Base-by-base conservation (phyloP, 2,797 vertebrate species). In the Leptatherina wallacei region DNA sequence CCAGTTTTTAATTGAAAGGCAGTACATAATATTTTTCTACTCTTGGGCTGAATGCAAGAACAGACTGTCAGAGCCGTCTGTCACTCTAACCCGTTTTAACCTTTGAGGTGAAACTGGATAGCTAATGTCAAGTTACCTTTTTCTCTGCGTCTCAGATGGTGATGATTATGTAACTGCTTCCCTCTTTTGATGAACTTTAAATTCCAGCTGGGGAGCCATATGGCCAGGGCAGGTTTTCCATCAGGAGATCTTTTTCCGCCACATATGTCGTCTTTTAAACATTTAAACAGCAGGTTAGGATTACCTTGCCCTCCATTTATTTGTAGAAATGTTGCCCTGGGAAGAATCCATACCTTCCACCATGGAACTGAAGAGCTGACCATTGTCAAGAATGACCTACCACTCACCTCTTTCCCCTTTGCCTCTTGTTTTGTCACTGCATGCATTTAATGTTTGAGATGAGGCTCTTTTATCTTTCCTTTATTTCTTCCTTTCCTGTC, bases 211-310 rank as follows among this genome's bases (percentile, higher is more conserved):
- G 77, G 42, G 22, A 11, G 61, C 68, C 88, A 90, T 86, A 90
- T 91, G 88, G 83, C 73, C 73, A 57, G 63, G 89, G 80, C 83
- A 80, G 82, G 65, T 81, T 83, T 80, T 73, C 74, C 76, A 63
- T 60, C 60, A 63, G 73, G 80, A 71, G 71, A 73, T 85, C 78
- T 64, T 87, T 84, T 80, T 85, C 73, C 71, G 69, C 83, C 78
- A 85, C 88, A 90, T 88, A 84, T 91, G 89, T 81, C 81, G 57
- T 51, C 64, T 78, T 91, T 91, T 83, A 86, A 90, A 75, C 74
- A 74, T 90, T 86, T 75, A 89, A 89, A 89, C 18, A 38, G 60
- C 66, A 81, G 79, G n/a, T 80, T 85, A 87, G 85, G 74, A 65
- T 87, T 84, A 85, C 86, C 60, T 36, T 65, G 51, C 73, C 65